Conservation (phyloP, 37 sponge, comb jelly and placozoan species). For the Diacarnus erythraeanus region DNA sequence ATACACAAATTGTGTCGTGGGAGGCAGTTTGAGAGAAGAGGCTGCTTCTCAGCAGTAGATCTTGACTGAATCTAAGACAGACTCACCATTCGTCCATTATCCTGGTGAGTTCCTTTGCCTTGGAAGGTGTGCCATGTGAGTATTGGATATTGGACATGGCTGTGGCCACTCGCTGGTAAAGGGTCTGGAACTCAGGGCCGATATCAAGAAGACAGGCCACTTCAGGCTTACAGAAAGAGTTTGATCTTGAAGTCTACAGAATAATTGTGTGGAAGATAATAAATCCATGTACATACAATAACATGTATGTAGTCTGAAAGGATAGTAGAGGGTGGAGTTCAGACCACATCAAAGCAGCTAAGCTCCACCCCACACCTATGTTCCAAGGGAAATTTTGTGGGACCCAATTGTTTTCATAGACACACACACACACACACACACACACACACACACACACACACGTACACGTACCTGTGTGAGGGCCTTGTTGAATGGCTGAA, state of each 20-base stretch:
- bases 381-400: too few relatives aligned
- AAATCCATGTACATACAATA: too few relatives aligned
- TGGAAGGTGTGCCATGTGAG: slow-evolving; percentile 16
- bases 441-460: slow-evolving; percentile 22
- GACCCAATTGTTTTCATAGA: background rate
- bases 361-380: too few relatives aligned
- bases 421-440: slow-evolving; percentile 34
- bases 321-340: background rate
- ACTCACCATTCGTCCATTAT: slow-evolving; percentile 50
- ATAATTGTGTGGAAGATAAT: too few relatives aligned
- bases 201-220: background rate
- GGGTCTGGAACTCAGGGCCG: slow-evolving; percentile 24
- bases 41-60: background rate
- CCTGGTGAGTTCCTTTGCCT: slow-evolving; percentile 26
- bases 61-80: background rate
- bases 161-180: slow-evolving; percentile 24
- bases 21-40: too few relatives aligned
- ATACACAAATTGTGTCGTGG: background rate
- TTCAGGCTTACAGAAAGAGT: background rate
- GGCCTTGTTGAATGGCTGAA: slow-evolving; percentile 25
- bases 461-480: slow-evolving; percentile 7
- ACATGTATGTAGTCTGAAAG: too few relatives aligned
- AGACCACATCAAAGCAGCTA: too few relatives aligned
- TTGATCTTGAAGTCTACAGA: too few relatives aligned
- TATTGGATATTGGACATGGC: slow-evolving; percentile 30